Evolutionary conservation across 1,140 invertebrate species (phyloP), one percentile per base, ranked within the genome.

Genomic region (Muscidifurax raptorellus): DNA sequence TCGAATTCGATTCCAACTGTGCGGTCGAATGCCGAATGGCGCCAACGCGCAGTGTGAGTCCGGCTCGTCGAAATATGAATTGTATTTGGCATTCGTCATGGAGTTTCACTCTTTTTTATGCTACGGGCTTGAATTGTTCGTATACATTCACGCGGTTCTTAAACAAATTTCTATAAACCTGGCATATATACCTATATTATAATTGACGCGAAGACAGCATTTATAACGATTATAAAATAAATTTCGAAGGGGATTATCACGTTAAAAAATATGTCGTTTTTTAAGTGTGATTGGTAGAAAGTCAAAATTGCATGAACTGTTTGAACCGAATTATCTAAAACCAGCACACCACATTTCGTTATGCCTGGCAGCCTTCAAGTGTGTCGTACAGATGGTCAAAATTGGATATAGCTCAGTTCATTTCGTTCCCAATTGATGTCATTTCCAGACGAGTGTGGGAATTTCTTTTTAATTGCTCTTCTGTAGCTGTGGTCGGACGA

Each of bases 351-450:
- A n/a, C n/a, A 15, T 59, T 74, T 81, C 71, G 71, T 85, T 69
- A 84, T 22, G 75, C 30, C 78, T 28, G 32, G 7, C 6, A 59
- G 10, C 25, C 47, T 47, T 75, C 47, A 10, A 36, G 64, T 10
- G 64, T 10, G 28, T 12, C 44, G 44, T 82, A 79, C 84, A 85
- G 84, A 85, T 85, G 84, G 84, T 82, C 84, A 82, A 82, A 85
- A 85, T 85, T 85, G 84, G 84, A 85, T 85, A 36, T 71, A 82
- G 84, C n/a, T 78, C 80, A 36, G 80, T 79, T 82, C 79, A 52
- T 78, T 79, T 79, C 47, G 44, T 76, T 82, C 67, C 30, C 40
- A 36, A 71, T 79, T 52, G 72, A 81, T 85, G 84, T 85, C 80
- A 79, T 66, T 82, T 64, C 44, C 76, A 72, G 75, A 78, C 80